Base-by-base conservation (phyloP, 2,888 invertebrate genomes). In the Megamerina dolium region DNA sequence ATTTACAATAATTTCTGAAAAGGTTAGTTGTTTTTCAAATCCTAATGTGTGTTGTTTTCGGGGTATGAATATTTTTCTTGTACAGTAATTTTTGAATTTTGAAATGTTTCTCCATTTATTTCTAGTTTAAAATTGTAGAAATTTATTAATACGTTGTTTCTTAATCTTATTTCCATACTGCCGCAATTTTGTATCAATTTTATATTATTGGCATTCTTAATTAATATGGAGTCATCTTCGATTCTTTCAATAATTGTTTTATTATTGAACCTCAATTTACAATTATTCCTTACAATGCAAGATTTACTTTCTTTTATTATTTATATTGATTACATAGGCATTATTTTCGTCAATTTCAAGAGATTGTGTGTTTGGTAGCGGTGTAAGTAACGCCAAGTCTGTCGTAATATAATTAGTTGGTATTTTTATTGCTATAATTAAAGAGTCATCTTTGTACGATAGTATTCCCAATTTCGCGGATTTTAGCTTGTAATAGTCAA, bases 401-500 rank as follows among this genome's bases (percentile, higher is more conserved):
- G 39, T 32, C 21, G 23, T 36, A 26, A 40, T 40, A 20, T 36
- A 45, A 21, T 23, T 14, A 35, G 12, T 16, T 40, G 37, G 36
- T 18, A 40, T 40, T 41, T 45, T 45, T 33, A 41, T 17, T 36
- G 32, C 27, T 32, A 37, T 19, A 33, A 45, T 41, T 5, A 32
- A 20, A 31, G 32, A 27, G 27, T 23, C 30, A 13, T 44, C 35
- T 39, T 19, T 21, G 16, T 37, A 42, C 14, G 2, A 20, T 17
- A 42, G 6, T 16, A 36, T 18, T 12, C 16, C 41, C n/a, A 36
- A n/a, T 37, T 37, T 41, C 21, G 33, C 35, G 19, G 33, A 23
- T 46, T 42, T 46, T 37, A 42, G 30, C 29, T 46, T 41, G 37
- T 33, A 40, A 18, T 21, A 43, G 19, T 43, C 43, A n/a, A 43